Base-by-base conservation (phyloP, 92 coral and sea anemone species). In the Siderastrea radians region DNA sequence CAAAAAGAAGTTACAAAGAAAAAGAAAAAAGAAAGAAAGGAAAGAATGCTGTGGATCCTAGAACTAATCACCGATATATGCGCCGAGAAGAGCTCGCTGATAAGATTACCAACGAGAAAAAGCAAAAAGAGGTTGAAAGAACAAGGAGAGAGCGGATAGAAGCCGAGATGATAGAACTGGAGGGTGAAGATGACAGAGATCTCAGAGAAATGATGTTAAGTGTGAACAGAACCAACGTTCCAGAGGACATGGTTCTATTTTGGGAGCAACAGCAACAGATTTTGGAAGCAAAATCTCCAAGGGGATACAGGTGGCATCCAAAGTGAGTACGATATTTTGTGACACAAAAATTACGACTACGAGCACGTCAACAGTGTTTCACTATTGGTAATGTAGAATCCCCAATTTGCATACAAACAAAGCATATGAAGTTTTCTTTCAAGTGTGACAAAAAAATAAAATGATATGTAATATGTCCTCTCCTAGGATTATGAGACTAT, bases 231-330 rank as follows among this genome's bases (percentile, higher is more conserved):
- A 80, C 75, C 16, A 73, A 81, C 11, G 80, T 91, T 47, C 94
- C 85, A 12, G 85, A 86, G 14, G 79, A 81, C 46, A 19, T 91
- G 87, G 11, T 69, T 3, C 67, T 80, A 3, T 80, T 91, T 2
- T 86, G 87, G 88, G 71, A 86, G 43, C 91, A 81, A 38, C 94
- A 86, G 65, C 19, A 12, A 43, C 77, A 87, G 16, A 81, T 91
- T 3, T n/a, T 72, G 49, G 75, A 75, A 45, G 84, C 74, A 26
- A 50, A 65, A 15, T 68, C 85, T 45, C 5, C 66, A 59, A 67
- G 71, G 10, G 91, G 84, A 26, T 86, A 91, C 65, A 84, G 91
- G 43, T 91, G 91, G 94, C 91, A 91, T 26, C 94, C 94, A 54
- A 86, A 66, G 94, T 86, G 69, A 12, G 81, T 76, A 45, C 1